Conservation (phyloP, 2,888 invertebrate species). For the Cactoblastis cactorum region DNA sequence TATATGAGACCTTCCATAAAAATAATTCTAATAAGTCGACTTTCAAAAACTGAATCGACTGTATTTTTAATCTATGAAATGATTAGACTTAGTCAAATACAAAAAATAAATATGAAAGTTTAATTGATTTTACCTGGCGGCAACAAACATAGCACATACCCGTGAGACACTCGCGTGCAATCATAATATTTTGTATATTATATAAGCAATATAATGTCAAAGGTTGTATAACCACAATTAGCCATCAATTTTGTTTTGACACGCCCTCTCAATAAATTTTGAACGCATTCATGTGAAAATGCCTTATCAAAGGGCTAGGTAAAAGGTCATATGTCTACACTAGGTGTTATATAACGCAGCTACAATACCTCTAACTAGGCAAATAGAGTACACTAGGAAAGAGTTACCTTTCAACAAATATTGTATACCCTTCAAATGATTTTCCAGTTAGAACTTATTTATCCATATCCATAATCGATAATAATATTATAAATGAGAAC, state of each 20-base stretch:
- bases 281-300: slow-evolving; percentile 28
- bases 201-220: slow-evolving; percentile 25
- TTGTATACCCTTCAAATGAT: slow-evolving; percentile 2
- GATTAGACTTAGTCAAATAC: too few relatives aligned
- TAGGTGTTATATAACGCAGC: slow-evolving; percentile 18
- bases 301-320: slow-evolving; percentile 28
- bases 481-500: too few relatives aligned
- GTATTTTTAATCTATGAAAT: too few relatives aligned
- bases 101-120: too few relatives aligned
- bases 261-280: slow-evolving; percentile 30
- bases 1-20: too few relatives aligned
- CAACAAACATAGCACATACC: not conserved
- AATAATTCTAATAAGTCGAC: too few relatives aligned
- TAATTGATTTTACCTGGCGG: too few relatives aligned
- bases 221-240: slow-evolving; percentile 38
- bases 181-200: slow-evolving; percentile 17
- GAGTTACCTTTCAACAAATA: slow-evolving; percentile 4
- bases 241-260: slow-evolving; percentile 30
- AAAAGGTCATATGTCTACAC: slow-evolving; percentile 22
- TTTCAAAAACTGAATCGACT: too few relatives aligned
- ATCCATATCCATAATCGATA: not conserved
- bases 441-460: not conserved
- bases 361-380: not conserved
- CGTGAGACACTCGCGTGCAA: slow-evolving; percentile 1
- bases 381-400: slow-evolving; percentile 15